Percentiles rank a stretch among this genome's conserved stretches.
Evolutionary conservation across 2,113 vertebrate species (phyloP).

Genomic region (Semnornis frantzii): DNA sequence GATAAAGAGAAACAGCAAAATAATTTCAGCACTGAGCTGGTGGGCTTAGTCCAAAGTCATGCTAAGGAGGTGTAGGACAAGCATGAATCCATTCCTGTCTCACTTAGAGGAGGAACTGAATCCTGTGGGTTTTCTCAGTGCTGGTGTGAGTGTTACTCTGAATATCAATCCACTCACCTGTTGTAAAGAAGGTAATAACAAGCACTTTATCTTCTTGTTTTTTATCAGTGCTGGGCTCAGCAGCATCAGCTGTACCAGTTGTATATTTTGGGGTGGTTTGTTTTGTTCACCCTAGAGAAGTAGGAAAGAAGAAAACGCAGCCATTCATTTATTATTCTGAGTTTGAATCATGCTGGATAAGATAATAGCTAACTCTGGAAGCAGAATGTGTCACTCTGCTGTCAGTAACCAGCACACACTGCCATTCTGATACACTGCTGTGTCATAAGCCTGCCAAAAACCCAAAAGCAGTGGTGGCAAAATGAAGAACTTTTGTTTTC

Average conservation of each 20-base stretch:
- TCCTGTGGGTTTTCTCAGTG: neutral
- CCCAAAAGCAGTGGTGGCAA: neutral
- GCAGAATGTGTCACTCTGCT: neutral
- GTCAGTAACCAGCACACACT: neutral
- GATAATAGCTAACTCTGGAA: neutral
- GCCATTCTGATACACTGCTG: neutral
- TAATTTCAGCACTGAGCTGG: neutral
- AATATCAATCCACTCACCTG: neutral
- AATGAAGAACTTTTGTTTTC: neutral
- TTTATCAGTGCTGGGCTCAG: neutral
- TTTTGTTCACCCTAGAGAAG: no score
- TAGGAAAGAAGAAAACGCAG: no score
- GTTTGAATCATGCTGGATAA: neutral
- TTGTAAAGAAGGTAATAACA: neutral
- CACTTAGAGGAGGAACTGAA: neutral
- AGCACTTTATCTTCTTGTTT: neutral
- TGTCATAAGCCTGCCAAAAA: neutral
- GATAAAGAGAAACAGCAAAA: neutral
- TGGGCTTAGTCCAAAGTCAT: accelerated
- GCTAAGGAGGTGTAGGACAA: neutral
- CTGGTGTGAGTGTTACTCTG: neutral
- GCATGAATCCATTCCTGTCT: neutral
- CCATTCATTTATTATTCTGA: neutral
- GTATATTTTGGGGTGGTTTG: neutral
- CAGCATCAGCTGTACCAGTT: neutral